phyloP scores from a whole-genome alignment of 1,140 invertebrate species.

The Diuraphis noxia region DNA sequence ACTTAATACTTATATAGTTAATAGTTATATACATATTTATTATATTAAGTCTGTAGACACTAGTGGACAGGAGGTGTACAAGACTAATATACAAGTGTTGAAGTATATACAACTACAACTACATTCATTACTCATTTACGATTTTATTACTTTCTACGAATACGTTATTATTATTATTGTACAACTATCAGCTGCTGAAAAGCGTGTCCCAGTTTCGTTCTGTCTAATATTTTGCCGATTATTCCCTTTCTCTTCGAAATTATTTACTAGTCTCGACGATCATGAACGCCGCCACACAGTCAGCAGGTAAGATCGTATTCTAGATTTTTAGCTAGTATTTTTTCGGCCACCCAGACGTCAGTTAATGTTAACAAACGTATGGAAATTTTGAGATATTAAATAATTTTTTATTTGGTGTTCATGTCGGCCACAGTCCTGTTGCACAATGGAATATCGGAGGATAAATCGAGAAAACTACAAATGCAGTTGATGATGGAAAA shows the following conservation, averaged over 20 bases:
- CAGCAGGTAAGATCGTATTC: conserved; percentile 25
- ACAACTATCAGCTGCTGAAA: neutral
- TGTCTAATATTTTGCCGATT: conserved; percentile 7
- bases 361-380: neutral
- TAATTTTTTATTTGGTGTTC: neutral
- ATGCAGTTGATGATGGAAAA: conserved; percentile 87
- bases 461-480: conserved; percentile 58
- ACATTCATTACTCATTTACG: neutral
- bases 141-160: conserved; percentile 24
- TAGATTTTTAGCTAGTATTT: neutral
- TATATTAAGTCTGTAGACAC: no score
- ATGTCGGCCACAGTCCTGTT: conserved; percentile 33
- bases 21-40: no score
- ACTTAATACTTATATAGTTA: neutral
- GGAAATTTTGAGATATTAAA: neutral
- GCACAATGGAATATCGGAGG: conserved; percentile 47
- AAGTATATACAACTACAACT: neutral
- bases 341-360: neutral
- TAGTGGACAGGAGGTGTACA: neutral
- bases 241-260: conserved; percentile 43
- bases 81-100: neutral
- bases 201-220: conserved; percentile 25
- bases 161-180: conserved; percentile 16
- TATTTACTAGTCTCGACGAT: conserved; percentile 35
- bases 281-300: conserved; percentile 44